phyloP scores from a whole-genome alignment of 2,113 vertebrate genomes.

The Platichthys flesus region DNA sequence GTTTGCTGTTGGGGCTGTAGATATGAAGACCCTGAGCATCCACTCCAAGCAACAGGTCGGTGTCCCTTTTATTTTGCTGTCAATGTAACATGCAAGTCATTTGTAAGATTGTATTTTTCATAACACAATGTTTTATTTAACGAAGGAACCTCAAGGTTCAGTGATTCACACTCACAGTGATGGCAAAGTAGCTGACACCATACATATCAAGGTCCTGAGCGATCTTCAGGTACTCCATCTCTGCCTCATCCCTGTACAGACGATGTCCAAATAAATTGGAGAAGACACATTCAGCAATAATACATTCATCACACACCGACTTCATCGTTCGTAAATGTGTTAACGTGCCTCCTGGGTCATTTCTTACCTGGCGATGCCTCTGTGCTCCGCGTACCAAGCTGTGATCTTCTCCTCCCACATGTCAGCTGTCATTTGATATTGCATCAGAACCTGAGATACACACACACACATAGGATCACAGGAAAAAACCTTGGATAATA shows the following conservation, averaged over 20 bases:
- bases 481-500: not conserved
- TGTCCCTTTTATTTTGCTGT: conserved; percentile 92
- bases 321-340: not conserved
- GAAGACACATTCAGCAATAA: not conserved
- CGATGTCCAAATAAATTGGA: conserved; percentile 1
- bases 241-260: conserved; percentile 89
- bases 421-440: conserved; percentile 94
- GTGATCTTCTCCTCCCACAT: conserved; percentile 98
- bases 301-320: not conserved
- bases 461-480: not conserved
- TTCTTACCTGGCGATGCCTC: conserved; percentile 90
- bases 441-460: conserved; percentile 88
- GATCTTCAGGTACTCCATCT: conserved; percentile 95
- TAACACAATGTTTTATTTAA: not conserved
- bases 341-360: not conserved
- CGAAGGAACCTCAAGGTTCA: not conserved
- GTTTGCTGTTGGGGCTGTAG: conserved; percentile 90
- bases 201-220: conserved; percentile 95
- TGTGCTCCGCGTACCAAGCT: conserved; percentile 93
- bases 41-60: conserved; percentile 88
- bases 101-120: not conserved
- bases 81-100: conserved; percentile 8
- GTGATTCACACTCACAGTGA: conserved; percentile 84
- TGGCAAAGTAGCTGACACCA: conserved; percentile 93
- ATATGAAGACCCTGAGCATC: conserved; percentile 92